Conservation (phyloP, 2,113 vertebrate genomes). For the Colistium nudipinnis region DNA sequence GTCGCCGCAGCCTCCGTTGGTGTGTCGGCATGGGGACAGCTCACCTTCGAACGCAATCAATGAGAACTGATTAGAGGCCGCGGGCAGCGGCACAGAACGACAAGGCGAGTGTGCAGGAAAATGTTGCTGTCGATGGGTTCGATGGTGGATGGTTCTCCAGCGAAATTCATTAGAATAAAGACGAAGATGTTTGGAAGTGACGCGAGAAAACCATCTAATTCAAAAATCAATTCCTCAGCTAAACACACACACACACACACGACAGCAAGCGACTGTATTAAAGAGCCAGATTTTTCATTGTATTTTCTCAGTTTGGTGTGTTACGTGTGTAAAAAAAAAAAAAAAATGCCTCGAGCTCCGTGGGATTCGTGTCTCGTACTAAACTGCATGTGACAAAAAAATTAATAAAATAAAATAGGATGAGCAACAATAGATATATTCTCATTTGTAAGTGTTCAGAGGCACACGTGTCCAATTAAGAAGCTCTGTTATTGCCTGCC, state of each 20-base stretch:
- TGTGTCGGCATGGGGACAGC: constrained; percentile 89
- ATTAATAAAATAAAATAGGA: constrained; percentile 5
- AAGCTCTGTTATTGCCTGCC: constrained; percentile 10
- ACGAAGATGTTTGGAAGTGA: neutral
- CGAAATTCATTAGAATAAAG: neutral
- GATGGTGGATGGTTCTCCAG: neutral
- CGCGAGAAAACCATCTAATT: no score
- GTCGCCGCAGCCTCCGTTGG: constrained; percentile 96
- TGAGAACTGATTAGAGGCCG: constrained; percentile 15
- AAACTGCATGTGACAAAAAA: no score
- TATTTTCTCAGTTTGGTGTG: neutral
- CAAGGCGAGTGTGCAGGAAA: no score
- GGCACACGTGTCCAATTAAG: constrained; percentile 7
- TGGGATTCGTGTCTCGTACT: neutral
- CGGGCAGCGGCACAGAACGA: no score
- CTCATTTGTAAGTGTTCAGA: constrained; percentile 18
- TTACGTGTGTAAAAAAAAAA: neutral
- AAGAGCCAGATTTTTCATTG: no score
- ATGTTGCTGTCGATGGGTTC: neutral
- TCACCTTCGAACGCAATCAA: constrained; percentile 85
- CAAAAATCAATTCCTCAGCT: no score
- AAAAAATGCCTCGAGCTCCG: neutral
- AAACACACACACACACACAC: no score
- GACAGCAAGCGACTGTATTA: no score
- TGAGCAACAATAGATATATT: neutral